Conservation (phyloP, 2,113 vertebrate genomes). For the Pipa parva region DNA sequence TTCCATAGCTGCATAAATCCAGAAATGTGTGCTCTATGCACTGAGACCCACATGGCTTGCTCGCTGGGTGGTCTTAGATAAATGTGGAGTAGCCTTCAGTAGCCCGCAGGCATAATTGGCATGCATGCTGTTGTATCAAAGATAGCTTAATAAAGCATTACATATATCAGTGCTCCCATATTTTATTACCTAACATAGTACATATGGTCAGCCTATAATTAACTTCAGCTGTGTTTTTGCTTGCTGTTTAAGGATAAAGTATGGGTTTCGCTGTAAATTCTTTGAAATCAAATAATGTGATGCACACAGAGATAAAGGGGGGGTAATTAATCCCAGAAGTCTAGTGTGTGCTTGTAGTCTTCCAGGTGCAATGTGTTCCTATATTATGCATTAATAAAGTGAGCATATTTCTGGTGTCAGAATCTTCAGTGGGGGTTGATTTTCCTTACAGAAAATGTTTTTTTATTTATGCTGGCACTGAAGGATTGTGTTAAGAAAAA, state of each 20-base stretch:
- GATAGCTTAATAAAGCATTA: constrained; percentile 96
- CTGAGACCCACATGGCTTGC: constrained; percentile 56
- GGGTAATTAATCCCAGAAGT: constrained; percentile 76
- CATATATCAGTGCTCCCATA: constrained; percentile 89
- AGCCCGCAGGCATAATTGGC: constrained; percentile 88
- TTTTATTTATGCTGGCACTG: no score
- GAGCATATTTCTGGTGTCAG: constrained; percentile 52
- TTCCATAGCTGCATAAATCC: constrained; percentile 50
- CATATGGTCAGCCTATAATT: constrained; percentile 93
- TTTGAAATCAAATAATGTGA: constrained; percentile 82
- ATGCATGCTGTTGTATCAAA: constrained; percentile 82
- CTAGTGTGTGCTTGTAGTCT: constrained; percentile 66
- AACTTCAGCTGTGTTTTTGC: constrained; percentile 97
- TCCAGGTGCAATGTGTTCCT: constrained; percentile 75
- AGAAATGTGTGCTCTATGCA: constrained; percentile 54
- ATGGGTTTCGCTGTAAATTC: constrained; percentile 72
- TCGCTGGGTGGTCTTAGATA: constrained; percentile 92
- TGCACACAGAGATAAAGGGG: constrained; percentile 77
- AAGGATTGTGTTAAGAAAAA: no score
- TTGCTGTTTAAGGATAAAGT: constrained; percentile 73
- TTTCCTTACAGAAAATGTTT: constrained; percentile 35
- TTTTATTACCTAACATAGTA: constrained; percentile 83
- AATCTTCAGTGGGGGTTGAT: constrained; percentile 48
- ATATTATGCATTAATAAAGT: constrained; percentile 61
- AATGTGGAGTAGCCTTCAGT: constrained; percentile 83